phyloP scores from a whole-genome alignment of 2,797 vertebrate genomes.

The Serranus cabrilla region DNA sequence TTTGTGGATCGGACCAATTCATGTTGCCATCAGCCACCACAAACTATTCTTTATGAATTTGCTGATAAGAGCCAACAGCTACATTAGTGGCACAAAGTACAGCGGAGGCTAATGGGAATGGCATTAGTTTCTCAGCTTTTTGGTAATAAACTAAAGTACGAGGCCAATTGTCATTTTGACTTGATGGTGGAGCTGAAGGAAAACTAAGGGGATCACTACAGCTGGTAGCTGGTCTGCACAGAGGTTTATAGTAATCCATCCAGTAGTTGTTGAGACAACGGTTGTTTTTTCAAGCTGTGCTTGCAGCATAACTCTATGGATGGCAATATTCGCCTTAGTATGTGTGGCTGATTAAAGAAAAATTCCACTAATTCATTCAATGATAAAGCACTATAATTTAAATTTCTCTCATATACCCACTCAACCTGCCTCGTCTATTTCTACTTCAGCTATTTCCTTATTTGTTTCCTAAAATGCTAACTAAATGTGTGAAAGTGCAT shows the following conservation, averaged over 20 bases:
- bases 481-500: too few relatives aligned
- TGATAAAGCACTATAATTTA: not conserved
- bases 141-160: not conserved
- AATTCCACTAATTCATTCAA: not conserved
- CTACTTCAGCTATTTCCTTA: not conserved
- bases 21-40: too few relatives aligned
- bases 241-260: not conserved
- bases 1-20: too few relatives aligned
- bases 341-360: not conserved
- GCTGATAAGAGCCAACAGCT: too few relatives aligned
- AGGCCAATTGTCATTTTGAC: not conserved
- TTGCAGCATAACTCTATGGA: not conserved
- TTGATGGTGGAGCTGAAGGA: not conserved
- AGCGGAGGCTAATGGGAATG: not conserved
- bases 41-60: too few relatives aligned
- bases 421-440: not conserved
- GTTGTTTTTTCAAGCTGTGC: not conserved
- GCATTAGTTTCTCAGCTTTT: not conserved
- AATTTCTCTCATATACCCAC: not conserved
- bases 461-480: slow-evolving; percentile 8
- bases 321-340: not conserved
- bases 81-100: not conserved
- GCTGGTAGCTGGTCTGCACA: too few relatives aligned
- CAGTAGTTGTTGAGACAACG: not conserved
- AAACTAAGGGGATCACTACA: not conserved